phyloP scores from a whole-genome alignment of 2,797 vertebrate genomes.

The Aulostomus chinensis region DNA sequence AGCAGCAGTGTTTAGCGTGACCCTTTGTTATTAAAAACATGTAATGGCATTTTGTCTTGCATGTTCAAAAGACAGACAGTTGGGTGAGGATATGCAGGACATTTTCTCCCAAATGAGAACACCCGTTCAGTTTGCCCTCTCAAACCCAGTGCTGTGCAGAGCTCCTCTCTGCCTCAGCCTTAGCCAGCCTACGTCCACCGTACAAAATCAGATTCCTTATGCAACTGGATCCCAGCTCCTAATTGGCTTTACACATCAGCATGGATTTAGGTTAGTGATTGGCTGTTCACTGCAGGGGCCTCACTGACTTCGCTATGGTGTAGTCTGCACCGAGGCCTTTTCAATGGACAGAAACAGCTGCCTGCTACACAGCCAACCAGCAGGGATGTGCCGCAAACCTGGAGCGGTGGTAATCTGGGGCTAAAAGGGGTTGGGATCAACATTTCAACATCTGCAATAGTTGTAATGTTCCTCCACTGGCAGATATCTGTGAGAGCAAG shows the following conservation, averaged over 20 bases:
- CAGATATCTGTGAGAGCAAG: conserved; percentile 78
- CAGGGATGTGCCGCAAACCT: conserved; percentile 68
- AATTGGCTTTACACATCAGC: conserved; percentile 80
- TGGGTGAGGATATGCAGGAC: conserved; percentile 16
- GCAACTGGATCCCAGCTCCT: conserved; percentile 75
- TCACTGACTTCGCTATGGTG: conserved; percentile 22
- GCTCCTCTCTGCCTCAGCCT: conserved; percentile 59
- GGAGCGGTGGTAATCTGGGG: conserved; percentile 73
- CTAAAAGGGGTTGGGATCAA: conserved; percentile 81
- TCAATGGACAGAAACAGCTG: conserved; percentile 80
- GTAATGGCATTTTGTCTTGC: not conserved
- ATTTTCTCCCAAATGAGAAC: conserved; percentile 37
- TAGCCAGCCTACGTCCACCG: conserved; percentile 64
- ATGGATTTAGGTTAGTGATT: conserved; percentile 66
- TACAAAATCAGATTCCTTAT: conserved; percentile 75
- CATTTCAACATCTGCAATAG: conserved; percentile 87
- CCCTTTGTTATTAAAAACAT: no score
- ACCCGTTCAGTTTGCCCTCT: conserved; percentile 51
- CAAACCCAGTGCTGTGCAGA: conserved; percentile 58
- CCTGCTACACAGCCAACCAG: conserved; percentile 47
- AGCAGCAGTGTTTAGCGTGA: not conserved
- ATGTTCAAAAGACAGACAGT: conserved; percentile 12
- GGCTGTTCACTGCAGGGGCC: conserved; percentile 57
- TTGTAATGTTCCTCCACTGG: conserved; percentile 81
- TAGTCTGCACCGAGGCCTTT: conserved; percentile 18